Base-by-base conservation (phyloP, 2,888 invertebrate genomes). In the Xylota segnis region DNA sequence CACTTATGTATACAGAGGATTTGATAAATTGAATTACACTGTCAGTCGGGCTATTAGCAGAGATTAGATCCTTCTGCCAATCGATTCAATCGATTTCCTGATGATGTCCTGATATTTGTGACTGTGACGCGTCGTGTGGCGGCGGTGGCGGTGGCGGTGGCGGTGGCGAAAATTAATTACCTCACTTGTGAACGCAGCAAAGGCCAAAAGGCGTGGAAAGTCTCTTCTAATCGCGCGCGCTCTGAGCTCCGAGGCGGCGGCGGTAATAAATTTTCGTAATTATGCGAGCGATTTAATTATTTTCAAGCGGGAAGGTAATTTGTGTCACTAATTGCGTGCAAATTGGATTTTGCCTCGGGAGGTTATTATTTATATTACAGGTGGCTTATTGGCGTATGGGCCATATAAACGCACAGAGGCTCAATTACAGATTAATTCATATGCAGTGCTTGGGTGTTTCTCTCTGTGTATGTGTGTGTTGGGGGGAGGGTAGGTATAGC, bases 271-370 rank as follows among this genome's bases (percentile, higher is more conserved):
- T 87, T 74, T 83, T 74, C 77, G 16, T 83, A 87, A 87, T 83
- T 87, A 83, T 87, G 83, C 83, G 65, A 78, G 76, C 83, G 72
- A 87, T 87, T 87, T 83, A 87, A 87, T 87, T 87, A 87, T 87
- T 87, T 86, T 74, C 74, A 27, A 82, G 47, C 68, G 71, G 52
- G 45, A 84, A 78, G 88, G 87, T 89, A 89, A 90, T 91, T 91
- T 90, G 90, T 91, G 91, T 90, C 90, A 91, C 91, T 91, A 91
- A 91, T 91, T 91, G 90, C 90, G 90, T 90, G 89, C 91, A 89
- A 90, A 90, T 90, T 89, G 90, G 88, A 89, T 87, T 88, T 81
- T 89, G 3, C 88, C 89, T 77, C 87, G 68, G 71, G 23, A 77
- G 76, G 72, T 82, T 86, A 86, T 86, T 86, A 82, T 86, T 86